Evolutionary conservation across 2,888 invertebrate genomes (phyloP).

Genomic region (Prosopocoilus inquinatus): DNA sequence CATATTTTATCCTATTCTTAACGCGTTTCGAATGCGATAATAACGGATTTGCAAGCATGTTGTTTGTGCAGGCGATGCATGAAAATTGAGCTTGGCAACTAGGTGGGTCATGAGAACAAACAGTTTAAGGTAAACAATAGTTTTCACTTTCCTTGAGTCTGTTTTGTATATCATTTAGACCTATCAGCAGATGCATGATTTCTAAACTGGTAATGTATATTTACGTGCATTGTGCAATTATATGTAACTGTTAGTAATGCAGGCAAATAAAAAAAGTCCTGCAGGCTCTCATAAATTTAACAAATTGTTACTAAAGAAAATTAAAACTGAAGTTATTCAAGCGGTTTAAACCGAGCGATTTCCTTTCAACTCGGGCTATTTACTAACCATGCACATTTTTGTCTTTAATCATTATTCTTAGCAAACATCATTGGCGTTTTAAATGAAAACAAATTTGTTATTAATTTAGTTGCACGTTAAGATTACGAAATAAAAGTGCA

Average conservation of each 20-base stretch:
- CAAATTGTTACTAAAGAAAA: too few species aligned
- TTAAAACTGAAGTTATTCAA: too few species aligned
- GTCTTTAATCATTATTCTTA: too few species aligned
- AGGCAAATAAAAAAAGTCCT: too few species aligned
- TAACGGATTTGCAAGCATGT: conserved; percentile 16
- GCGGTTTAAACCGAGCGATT: too few species aligned
- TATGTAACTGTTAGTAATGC: neutral
- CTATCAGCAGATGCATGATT: conserved; percentile 13
- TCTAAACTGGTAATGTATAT: conserved; percentile 22
- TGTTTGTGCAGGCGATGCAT: conserved; percentile 36
- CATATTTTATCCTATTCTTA: conserved; percentile 3
- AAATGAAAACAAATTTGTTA: too few species aligned
- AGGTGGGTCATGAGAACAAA: conserved; percentile 36
- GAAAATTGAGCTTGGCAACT: conserved; percentile 33
- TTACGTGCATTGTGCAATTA: conserved; percentile 34
- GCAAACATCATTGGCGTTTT: too few species aligned
- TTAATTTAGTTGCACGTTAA: too few species aligned
- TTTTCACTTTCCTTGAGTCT: conserved; percentile 50
- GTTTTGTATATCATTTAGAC: conserved; percentile 43
- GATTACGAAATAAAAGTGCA: too few species aligned
- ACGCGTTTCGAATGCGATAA: conserved; percentile 2
- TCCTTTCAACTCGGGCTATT: too few species aligned
- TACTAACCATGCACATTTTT: too few species aligned
- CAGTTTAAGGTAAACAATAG: conserved; percentile 44
- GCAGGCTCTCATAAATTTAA: too few species aligned